Evolutionary conservation across 2,113 vertebrate genomes (phyloP).

Genomic region (Dipodomys stephensi): DNA sequence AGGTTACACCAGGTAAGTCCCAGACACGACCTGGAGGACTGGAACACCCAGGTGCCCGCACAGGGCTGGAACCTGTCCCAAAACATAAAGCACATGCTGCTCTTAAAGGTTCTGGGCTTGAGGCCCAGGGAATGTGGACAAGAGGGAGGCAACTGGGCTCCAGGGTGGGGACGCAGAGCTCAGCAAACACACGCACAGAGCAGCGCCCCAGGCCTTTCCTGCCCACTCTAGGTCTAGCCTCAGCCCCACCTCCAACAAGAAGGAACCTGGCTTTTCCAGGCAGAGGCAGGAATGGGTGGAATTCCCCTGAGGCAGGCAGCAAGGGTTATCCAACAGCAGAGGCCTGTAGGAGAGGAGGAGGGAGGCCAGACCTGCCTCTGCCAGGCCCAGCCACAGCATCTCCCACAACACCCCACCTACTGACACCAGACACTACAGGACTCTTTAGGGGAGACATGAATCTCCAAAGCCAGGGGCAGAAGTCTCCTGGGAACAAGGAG

Average conservation of each 20-base stretch:
- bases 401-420: neutral
- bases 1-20: neutral
- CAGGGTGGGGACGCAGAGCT: neutral
- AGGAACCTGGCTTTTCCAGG: conserved; percentile 68
- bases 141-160: neutral
- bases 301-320: conserved; percentile 61
- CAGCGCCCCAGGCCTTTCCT: conserved; percentile 34
- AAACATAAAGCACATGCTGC: conserved; percentile 23
- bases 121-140: neutral
- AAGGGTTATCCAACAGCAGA: conserved; percentile 1
- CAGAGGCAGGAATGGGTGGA: conserved; percentile 51
- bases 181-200: neutral
- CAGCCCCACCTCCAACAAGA: conserved; percentile 64
- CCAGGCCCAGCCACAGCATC: neutral
- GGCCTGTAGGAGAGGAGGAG: neutral
- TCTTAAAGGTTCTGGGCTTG: neutral
- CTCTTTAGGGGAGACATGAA: neutral
- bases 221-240: neutral
- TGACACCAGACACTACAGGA: neutral
- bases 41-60: neutral
- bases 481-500: conserved; percentile 18
- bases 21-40: neutral
- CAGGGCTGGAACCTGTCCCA: neutral
- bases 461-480: neutral
- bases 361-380: neutral